Evolutionary conservation across 2,888 invertebrate genomes (phyloP).

Genomic region (Andricus quercusramuli): DNA sequence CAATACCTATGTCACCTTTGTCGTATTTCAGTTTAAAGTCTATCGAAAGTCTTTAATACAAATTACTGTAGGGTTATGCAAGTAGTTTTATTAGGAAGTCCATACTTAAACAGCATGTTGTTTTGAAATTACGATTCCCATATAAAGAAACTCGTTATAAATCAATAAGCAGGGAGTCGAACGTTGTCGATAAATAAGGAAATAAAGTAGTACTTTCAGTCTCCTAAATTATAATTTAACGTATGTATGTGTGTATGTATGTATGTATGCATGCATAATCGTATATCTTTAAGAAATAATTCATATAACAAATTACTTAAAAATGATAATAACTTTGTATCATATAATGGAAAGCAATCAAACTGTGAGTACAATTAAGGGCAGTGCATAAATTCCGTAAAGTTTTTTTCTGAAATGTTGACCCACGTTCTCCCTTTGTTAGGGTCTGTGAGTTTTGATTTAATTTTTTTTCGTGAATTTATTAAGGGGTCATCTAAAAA

Average conservation of each 20-base stretch:
- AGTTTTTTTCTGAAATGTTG: no score
- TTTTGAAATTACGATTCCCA: conserved; percentile 36
- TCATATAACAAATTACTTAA: not conserved
- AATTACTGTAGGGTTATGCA: conserved; percentile 1
- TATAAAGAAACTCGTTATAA: conserved; percentile 40
- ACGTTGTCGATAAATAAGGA: conserved; percentile 31
- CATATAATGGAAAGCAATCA: not conserved
- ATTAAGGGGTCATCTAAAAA: no score
- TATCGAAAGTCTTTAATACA: conserved; percentile 24
- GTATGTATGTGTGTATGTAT: not conserved
- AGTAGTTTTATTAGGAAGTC: conserved; percentile 24
- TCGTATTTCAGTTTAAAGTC: conserved; percentile 7
- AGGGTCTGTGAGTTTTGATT: no score
- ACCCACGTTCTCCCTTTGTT: no score
- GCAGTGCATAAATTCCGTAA: no score
- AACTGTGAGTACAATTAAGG: not conserved
- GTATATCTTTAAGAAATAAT: not conserved
- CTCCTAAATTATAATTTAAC: not conserved
- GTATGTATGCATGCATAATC: not conserved
- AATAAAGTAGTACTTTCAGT: conserved; percentile 27
- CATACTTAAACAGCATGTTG: conserved; percentile 22
- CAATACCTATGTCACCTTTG: not conserved
- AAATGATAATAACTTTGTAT: not conserved
- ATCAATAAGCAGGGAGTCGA: conserved; percentile 10
- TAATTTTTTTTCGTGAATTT: no score